phyloP scores from a whole-genome alignment of 2,888 invertebrate species.

The Hemaris fuciformis region DNA sequence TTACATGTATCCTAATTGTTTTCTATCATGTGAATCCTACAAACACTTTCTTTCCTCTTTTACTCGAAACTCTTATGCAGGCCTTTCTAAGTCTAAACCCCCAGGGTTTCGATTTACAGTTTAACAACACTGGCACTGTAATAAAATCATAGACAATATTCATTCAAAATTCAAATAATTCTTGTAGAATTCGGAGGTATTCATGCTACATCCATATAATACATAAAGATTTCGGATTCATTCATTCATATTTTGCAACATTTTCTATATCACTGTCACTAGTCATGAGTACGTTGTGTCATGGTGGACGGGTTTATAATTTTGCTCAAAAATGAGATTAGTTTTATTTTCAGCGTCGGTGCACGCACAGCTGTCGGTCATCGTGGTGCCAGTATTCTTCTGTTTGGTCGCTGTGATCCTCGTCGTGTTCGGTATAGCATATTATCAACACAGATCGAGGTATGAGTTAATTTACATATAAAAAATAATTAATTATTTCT shows the following conservation, averaged over 20 bases:
- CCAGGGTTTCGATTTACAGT: too few relatives aligned
- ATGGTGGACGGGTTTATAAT: neutral
- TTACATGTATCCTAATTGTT: too few relatives aligned
- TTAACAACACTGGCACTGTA: too few relatives aligned
- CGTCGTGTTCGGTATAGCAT: conserved; percentile 93
- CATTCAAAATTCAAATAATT: too few relatives aligned
- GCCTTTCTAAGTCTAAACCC: too few relatives aligned
- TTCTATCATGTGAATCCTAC: too few relatives aligned
- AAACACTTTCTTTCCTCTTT: too few relatives aligned
- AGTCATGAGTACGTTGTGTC: too few relatives aligned
- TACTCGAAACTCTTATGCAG: too few relatives aligned
- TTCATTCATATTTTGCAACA: neutral
- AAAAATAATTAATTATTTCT: too few relatives aligned
- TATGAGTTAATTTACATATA: conserved; percentile 48
- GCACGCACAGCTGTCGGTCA: conserved; percentile 92
- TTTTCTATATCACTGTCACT: neutral
- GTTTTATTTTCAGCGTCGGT: conserved; percentile 83
- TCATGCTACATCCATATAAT: neutral
- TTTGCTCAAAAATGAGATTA: neutral
- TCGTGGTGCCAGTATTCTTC: conserved; percentile 92
- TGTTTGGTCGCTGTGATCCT: conserved; percentile 90
- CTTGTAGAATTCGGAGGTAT: too few relatives aligned
- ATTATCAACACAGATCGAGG: conserved; percentile 92
- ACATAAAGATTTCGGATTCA: neutral
- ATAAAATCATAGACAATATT: too few relatives aligned